Evolutionary conservation across 2,797 vertebrate genomes (phyloP).

Genomic region (Artibeus lituratus): DNA sequence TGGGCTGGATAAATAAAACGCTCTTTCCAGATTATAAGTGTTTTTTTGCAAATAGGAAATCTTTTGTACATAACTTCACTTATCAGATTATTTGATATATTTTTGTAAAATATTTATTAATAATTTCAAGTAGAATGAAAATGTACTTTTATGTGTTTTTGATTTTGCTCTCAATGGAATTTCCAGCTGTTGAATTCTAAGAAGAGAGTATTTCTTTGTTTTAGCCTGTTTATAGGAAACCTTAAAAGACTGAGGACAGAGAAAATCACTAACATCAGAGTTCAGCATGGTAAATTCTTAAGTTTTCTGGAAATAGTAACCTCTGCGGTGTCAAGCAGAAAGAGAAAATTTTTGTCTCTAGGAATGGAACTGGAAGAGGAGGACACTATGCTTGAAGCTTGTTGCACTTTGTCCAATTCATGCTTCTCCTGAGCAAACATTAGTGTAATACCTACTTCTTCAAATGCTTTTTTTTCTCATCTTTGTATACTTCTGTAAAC

Average conservation of each 20-base stretch:
- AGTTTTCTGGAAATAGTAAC: not conserved
- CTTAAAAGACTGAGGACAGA: not conserved
- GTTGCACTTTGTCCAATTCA: not conserved
- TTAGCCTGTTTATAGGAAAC: slow-evolving; percentile 43
- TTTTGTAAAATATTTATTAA: slow-evolving; percentile 31
- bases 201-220: slow-evolving; percentile 53
- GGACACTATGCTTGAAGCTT: not conserved
- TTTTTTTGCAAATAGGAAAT: not conserved
- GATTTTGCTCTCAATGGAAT: slow-evolving; percentile 32
- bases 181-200: slow-evolving; percentile 58
- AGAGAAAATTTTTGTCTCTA: not conserved
- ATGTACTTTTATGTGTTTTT: not conserved
- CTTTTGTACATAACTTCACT: not conserved
- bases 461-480: not conserved
- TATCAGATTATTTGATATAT: not conserved
- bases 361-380: not conserved
- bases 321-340: not conserved
- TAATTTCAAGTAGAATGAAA: not conserved
- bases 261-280: not conserved
- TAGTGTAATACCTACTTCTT: not conserved
- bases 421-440: not conserved
- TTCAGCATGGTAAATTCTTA: not conserved
- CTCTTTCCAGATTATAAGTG: not conserved
- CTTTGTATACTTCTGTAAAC: not conserved
- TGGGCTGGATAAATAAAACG: not conserved